phyloP scores from a whole-genome alignment of 2,888 invertebrate species.

The Hemaris fuciformis region DNA sequence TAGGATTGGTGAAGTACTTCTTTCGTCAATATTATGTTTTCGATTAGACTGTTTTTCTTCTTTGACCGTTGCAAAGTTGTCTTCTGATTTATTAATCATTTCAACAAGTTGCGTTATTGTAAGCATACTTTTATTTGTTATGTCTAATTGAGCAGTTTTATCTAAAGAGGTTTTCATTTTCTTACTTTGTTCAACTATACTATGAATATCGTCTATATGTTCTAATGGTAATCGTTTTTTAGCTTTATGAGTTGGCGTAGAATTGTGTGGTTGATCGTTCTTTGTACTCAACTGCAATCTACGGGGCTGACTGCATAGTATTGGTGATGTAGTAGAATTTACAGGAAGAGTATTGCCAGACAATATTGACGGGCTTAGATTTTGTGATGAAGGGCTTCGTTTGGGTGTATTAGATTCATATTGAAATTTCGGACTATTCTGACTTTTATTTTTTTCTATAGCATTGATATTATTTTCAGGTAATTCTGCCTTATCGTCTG shows the following conservation, averaged over 20 bases:
- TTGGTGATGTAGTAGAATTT: slow-evolving; percentile 53
- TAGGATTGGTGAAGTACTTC: slow-evolving; percentile 63
- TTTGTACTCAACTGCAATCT: slow-evolving; percentile 52
- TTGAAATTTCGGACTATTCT: neutral
- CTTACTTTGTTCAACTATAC: slow-evolving; percentile 20
- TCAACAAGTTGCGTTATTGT: slow-evolving; percentile 73
- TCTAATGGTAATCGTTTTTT: slow-evolving; percentile 42
- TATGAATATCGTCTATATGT: slow-evolving; percentile 29
- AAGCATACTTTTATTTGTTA: slow-evolving; percentile 63
- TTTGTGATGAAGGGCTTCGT: slow-evolving; percentile 22
- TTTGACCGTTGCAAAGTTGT: slow-evolving; percentile 29
- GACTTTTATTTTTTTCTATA: neutral
- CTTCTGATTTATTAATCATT: slow-evolving; percentile 61
- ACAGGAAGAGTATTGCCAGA: slow-evolving; percentile 45
- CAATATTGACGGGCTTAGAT: slow-evolving; percentile 65
- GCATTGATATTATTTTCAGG: neutral
- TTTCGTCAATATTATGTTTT: slow-evolving; percentile 31
- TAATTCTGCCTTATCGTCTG: slow-evolving; percentile 19
- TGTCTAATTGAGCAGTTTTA: slow-evolving; percentile 33
- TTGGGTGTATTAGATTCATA: neutral
- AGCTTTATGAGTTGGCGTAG: slow-evolving; percentile 38
- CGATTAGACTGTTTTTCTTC: slow-evolving; percentile 15
- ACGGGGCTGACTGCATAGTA: slow-evolving; percentile 55
- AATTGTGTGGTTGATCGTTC: slow-evolving; percentile 37
- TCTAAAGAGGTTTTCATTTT: slow-evolving; percentile 23